Evolutionary conservation across 2,888 invertebrate genomes (phyloP).

Genomic region (Ametastegia equiseti): DNA sequence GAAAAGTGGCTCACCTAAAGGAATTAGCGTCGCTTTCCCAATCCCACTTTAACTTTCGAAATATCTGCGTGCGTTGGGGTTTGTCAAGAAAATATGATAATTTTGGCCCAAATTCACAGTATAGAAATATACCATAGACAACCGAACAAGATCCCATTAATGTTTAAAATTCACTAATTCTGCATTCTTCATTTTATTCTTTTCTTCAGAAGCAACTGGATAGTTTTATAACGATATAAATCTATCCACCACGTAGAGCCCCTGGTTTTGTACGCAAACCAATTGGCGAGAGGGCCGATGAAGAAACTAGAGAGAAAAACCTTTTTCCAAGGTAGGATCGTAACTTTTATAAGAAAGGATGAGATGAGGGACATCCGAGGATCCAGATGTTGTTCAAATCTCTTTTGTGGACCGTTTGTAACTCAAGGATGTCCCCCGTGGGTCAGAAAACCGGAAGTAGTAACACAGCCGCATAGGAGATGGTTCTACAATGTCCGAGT

Average conservation of each 20-base stretch:
- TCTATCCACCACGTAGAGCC: too few relatives aligned
- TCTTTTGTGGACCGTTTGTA: not conserved
- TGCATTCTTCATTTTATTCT: too few relatives aligned
- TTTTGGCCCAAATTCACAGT: not conserved
- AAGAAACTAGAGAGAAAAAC: too few relatives aligned
- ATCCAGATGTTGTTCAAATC: constrained; percentile 11
- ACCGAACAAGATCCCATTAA: too few relatives aligned
- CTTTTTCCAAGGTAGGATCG: not conserved
- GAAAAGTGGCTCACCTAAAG: constrained; percentile 3
- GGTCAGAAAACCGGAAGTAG: not conserved
- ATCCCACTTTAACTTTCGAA: not conserved
- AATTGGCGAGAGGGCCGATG: too few relatives aligned
- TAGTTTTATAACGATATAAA: too few relatives aligned
- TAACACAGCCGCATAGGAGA: constrained; percentile 2
- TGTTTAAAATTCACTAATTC: too few relatives aligned
- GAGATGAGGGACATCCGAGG: not conserved
- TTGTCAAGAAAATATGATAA: constrained; percentile 4
- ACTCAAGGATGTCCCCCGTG: not conserved
- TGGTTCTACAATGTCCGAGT: constrained; percentile 2
- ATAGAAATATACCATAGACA: not conserved
- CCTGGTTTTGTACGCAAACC: too few relatives aligned
- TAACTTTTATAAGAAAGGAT: not conserved
- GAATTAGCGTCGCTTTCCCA: constrained; percentile 25
- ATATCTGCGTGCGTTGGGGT: not conserved
- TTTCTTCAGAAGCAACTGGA: too few relatives aligned